Evolutionary conservation across 2,113 vertebrate genomes (phyloP).

Genomic region (Diphyllodes magnificus): DNA sequence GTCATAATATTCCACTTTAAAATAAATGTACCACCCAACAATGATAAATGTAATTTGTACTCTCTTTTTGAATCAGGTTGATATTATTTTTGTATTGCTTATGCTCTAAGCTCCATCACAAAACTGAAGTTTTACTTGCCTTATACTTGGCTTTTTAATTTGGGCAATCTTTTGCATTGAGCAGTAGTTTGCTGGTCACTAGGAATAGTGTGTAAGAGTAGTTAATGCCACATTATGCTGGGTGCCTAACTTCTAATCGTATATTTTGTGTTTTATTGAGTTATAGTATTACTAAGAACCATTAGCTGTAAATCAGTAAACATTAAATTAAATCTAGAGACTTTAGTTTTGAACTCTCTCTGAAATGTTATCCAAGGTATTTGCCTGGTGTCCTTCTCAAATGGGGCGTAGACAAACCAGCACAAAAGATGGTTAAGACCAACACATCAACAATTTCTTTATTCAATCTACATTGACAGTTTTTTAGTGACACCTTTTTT

Average conservation of each 20-base stretch:
- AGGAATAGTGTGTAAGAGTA: not conserved
- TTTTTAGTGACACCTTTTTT: not conserved
- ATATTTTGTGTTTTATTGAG: not conserved
- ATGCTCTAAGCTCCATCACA: not conserved
- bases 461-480: not conserved
- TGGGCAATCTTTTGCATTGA: not conserved
- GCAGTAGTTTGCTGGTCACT: not conserved
- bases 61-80: not conserved
- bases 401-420: not conserved
- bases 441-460: not conserved
- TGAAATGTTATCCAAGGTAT: not conserved
- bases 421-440: not conserved
- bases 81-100: not conserved
- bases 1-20: slow-evolving; percentile 20
- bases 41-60: not conserved
- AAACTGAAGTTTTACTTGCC: not conserved
- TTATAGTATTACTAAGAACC: not conserved
- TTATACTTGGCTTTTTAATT: not conserved
- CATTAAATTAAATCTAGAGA: not conserved
- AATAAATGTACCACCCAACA: slow-evolving; percentile 1
- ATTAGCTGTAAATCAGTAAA: not conserved
- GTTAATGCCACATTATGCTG: not conserved
- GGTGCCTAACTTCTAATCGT: not conserved
- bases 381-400: not conserved
- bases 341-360: not conserved